These are phyloP conservation scores for Spilarctia lutea DNA, from an alignment of 2,888 invertebrate species.

Conservation along the genomic window DNA sequence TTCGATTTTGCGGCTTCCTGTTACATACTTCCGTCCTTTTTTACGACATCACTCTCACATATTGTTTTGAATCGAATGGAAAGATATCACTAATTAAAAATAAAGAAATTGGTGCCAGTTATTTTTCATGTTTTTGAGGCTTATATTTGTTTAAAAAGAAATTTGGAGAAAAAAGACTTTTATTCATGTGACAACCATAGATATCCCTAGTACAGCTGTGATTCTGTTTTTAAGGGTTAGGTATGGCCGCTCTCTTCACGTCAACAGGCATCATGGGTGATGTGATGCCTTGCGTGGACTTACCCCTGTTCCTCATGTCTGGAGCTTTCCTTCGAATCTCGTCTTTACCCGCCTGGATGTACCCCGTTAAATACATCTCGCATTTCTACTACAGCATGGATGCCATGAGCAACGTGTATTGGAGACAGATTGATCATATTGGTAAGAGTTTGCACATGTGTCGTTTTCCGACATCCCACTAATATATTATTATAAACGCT, in stretches of 20 bases:
- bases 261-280: conserved; percentile 76
- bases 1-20: no score
- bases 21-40: no score
- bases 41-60: no score
- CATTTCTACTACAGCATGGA: conserved; percentile 85
- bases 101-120: no score
- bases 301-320: conserved; percentile 79
- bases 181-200: neutral
- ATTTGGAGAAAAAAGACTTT: neutral
- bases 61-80: no score
- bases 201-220: neutral
- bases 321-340: conserved; percentile 80
- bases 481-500: no score
- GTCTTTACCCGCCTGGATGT: conserved; percentile 74
- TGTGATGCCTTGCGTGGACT: conserved; percentile 82
- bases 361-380: conserved; percentile 79
- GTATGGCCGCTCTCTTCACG: conserved; percentile 80
- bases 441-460: conserved; percentile 62
- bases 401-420: conserved; percentile 83
- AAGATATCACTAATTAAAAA: no score
- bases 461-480: no score
- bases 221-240: conserved; percentile 67
- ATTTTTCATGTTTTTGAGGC: no score
- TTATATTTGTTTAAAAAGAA: no score
- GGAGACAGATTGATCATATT: conserved; percentile 79